A percentile compares a stretch with the other conserved stretches of the same genome.
phyloP scores from a whole-genome alignment of 92 coral and sea anemone genomes.

The Diadumene lineata region DNA sequence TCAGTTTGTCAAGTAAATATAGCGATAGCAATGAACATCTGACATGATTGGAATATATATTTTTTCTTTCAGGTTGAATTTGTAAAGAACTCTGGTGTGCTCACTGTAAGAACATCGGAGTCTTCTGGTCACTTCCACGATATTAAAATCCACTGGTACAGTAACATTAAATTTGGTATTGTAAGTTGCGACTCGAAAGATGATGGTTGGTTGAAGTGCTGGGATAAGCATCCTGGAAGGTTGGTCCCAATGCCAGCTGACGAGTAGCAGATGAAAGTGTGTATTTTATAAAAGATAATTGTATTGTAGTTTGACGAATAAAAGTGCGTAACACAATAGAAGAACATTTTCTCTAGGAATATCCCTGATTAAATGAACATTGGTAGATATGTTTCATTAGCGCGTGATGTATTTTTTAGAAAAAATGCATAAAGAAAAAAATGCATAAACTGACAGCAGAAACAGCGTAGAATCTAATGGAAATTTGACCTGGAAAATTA shows the following conservation, averaged over 20 bases:
- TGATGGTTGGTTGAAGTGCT: not conserved
- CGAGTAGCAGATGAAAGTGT: not conserved
- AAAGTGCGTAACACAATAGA: too few relatives aligned
- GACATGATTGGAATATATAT: not conserved
- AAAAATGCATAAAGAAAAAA: too few relatives aligned
- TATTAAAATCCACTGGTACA: slow-evolving; percentile 12
- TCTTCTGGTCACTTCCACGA: slow-evolving; percentile 58
- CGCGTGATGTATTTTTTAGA: too few relatives aligned
- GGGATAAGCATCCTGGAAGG: slow-evolving; percentile 25
- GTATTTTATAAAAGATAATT: too few relatives aligned
- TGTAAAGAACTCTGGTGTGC: slow-evolving; percentile 27
- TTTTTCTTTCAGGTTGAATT: not conserved
- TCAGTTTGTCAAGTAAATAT: too few relatives aligned
- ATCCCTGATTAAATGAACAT: too few relatives aligned
- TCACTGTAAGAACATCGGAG: not conserved
- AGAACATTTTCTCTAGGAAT: too few relatives aligned
- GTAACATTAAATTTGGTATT: not conserved
- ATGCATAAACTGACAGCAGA: too few relatives aligned
- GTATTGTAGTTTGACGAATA: too few relatives aligned
- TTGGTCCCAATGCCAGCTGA: not conserved
- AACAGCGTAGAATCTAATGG: too few relatives aligned
- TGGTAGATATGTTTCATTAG: too few relatives aligned
- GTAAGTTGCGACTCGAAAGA: slow-evolving; percentile 5
- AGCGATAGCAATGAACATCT: not conserved
- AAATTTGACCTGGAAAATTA: too few relatives aligned